phyloP scores from a whole-genome alignment of 1,140 invertebrate genomes.

The Diprion similis region DNA sequence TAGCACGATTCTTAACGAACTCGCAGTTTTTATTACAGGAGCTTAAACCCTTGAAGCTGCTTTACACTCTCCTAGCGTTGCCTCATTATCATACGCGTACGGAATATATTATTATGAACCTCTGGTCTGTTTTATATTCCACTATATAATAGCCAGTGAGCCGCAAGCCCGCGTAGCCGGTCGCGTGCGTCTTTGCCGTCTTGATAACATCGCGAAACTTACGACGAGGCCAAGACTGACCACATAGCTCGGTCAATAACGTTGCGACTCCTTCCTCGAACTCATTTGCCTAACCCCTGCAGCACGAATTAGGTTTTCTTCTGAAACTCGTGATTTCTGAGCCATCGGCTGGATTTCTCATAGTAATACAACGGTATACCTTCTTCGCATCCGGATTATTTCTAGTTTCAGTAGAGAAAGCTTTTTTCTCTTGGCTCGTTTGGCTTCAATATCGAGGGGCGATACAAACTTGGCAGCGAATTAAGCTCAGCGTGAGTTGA shows the following conservation, averaged over 20 bases:
- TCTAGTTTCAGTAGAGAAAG: no score
- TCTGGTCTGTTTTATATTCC: background rate
- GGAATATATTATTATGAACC: background rate
- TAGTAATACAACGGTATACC: no score
- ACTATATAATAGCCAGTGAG: background rate
- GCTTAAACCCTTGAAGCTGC: no score
- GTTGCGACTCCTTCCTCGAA: background rate
- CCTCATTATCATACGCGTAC: conserved; percentile 5
- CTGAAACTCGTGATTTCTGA: no score
- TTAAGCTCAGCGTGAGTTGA: background rate
- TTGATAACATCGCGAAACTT: background rate
- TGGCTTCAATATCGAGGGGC: background rate
- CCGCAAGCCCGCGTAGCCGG: background rate
- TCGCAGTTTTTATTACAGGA: background rate
- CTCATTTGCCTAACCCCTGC: background rate
- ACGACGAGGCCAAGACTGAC: background rate
- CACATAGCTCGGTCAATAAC: background rate
- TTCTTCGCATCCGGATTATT: no score
- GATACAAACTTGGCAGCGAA: background rate
- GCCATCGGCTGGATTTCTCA: no score
- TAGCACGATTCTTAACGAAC: background rate
- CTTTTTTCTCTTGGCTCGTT: background rate
- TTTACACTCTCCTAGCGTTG: background rate
- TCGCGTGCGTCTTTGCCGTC: background rate
- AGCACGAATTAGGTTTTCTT: no score